Conservation (phyloP, 1,140 invertebrate genomes). For the Littorina saxatilis region DNA sequence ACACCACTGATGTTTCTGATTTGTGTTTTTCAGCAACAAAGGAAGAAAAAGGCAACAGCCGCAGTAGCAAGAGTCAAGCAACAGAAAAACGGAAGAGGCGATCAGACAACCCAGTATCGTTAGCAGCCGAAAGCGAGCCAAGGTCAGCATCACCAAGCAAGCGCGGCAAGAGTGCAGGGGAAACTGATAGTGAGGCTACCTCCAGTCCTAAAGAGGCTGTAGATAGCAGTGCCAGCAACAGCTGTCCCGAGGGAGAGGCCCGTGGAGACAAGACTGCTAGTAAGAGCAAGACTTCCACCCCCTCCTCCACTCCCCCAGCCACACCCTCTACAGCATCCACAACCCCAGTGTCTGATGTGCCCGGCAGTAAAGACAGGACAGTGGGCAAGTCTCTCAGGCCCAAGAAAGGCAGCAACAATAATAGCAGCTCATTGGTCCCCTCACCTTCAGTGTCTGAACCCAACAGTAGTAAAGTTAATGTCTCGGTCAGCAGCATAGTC, state of each 20-base stretch:
- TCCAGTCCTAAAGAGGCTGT: not conserved
- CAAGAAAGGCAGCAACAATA: conserved; percentile 26
- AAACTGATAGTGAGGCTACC: conserved; percentile 21
- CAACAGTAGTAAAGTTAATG: not conserved
- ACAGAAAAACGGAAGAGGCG: conserved; percentile 29
- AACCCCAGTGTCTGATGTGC: not conserved
- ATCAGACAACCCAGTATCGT: not conserved
- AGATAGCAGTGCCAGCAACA: not conserved
- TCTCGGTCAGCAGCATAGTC: not conserved
- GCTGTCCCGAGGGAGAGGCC: not conserved
- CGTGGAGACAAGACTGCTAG: not conserved
- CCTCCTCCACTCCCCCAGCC: not conserved
- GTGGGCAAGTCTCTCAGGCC: conserved; percentile 10
- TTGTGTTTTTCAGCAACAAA: conserved; percentile 12
- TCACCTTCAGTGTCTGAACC: not conserved
- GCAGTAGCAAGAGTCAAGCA: conserved; percentile 33
- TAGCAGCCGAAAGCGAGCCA: not conserved
- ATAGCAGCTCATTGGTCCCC: not conserved
- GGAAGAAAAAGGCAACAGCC: conserved; percentile 33
- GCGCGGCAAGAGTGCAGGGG: conserved; percentile 2
- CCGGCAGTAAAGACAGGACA: conserved; percentile 20
- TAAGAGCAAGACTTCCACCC: not conserved
- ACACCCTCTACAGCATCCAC: not conserved
- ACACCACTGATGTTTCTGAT: not conserved
- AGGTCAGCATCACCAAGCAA: conserved; percentile 36